Evolutionary conservation across 2,888 invertebrate species (phyloP).

Genomic region (Scrobipalpa costella): DNA sequence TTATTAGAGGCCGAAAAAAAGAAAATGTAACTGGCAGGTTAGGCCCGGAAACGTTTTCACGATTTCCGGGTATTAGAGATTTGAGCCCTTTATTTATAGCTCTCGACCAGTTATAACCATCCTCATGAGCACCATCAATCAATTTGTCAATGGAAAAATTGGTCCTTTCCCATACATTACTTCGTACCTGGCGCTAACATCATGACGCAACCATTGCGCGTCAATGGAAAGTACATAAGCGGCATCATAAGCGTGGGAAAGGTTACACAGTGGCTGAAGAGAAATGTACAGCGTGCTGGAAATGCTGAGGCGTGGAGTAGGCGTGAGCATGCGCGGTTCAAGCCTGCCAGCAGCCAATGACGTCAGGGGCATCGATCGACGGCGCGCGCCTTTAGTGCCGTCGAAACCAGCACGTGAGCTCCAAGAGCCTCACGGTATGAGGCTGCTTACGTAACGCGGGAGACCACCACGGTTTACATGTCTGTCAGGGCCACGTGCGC

Average conservation of each 20-base stretch:
- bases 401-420: conserved; percentile 61
- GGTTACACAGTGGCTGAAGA: conserved; percentile 7
- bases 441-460: conserved; percentile 60
- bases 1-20: neutral
- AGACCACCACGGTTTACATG: conserved; percentile 49
- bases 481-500: conserved; percentile 76
- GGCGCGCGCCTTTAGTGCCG: conserved; percentile 37
- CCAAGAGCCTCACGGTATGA: conserved; percentile 15
- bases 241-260: neutral
- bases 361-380: conserved; percentile 72
- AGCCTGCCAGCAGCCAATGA: conserved; percentile 52
- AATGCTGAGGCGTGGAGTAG: conserved; percentile 33
- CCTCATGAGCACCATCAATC: conserved; percentile 52
- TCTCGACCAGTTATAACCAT: neutral
- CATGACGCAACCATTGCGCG: conserved; percentile 17
- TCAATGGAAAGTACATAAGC: neutral
- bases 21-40: no score
- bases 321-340: conserved; percentile 49
- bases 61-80: neutral
- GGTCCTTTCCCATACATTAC: neutral
- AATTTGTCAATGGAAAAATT: conserved; percentile 66
- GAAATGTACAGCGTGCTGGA: conserved; percentile 41
- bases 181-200: neutral
- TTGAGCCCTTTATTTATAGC: neutral
- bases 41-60: no score